Percentiles rank a stretch among this genome's conserved stretches.
Conservation (phyloP, 1,140 invertebrate genomes). For the Euwallacea similis region DNA sequence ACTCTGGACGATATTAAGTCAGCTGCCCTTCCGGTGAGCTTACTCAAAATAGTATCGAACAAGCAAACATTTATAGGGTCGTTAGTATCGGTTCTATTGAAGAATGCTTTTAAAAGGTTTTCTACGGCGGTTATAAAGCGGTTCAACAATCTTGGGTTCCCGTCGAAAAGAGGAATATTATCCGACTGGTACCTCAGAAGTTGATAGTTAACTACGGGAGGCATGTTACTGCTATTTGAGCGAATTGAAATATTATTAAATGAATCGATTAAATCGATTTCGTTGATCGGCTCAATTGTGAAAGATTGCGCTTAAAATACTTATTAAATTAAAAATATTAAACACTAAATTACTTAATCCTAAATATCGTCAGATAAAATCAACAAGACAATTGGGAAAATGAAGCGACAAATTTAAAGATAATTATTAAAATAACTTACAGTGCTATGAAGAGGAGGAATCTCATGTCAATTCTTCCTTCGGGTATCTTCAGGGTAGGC, state of each 20-base stretch:
- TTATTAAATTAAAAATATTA: too few relatives aligned
- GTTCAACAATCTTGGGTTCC: conserved; percentile 20
- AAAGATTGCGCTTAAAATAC: too few relatives aligned
- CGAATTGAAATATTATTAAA: too few relatives aligned
- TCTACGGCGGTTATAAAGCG: conserved; percentile 22
- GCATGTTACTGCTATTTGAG: conserved; percentile 13
- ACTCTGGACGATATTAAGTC: conserved; percentile 31
- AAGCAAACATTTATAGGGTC: conserved; percentile 29
- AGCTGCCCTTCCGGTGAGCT: conserved; percentile 32
- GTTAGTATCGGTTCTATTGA: conserved; percentile 2
- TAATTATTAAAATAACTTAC: too few relatives aligned
- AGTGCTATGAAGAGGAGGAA: background rate
- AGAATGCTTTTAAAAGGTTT: conserved; percentile 18
- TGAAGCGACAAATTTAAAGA: too few relatives aligned
- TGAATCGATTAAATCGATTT: too few relatives aligned
- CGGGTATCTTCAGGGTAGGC: background rate
- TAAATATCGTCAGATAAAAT: too few relatives aligned
- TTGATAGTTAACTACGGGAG: conserved; percentile 13
- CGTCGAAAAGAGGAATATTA: conserved; percentile 31
- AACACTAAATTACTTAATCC: too few relatives aligned
- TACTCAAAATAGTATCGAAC: conserved; percentile 34
- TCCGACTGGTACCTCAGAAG: conserved; percentile 24
- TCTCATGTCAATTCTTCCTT: conserved; percentile 1
- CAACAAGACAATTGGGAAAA: too few relatives aligned
- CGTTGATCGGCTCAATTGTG: too few relatives aligned